A percentile compares a stretch with the other conserved stretches of the same genome.
phyloP scores from a whole-genome alignment of 2,113 vertebrate species.

The Buteo buteo region DNA sequence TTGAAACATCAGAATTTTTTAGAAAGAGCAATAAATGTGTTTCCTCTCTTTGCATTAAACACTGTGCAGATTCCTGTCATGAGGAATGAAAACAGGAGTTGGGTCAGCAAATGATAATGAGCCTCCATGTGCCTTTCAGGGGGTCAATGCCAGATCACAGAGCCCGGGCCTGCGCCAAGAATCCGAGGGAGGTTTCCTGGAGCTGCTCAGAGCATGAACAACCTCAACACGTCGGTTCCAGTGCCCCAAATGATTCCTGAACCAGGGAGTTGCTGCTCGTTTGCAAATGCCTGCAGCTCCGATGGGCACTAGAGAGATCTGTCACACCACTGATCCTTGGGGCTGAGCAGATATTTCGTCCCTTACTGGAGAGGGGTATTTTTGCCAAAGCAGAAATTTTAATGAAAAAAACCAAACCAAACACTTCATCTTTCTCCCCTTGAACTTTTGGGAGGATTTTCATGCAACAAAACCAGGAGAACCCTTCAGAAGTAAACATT shows the following conservation, averaged over 20 bases:
- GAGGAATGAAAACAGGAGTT: conserved; percentile 69
- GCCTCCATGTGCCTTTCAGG: conserved; percentile 25
- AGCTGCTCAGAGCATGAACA: background rate
- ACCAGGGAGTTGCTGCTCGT: background rate
- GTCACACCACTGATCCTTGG: background rate
- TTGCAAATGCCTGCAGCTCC: background rate
- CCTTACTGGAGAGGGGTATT: background rate
- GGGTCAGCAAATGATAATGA: conserved; percentile 61
- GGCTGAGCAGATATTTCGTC: background rate
- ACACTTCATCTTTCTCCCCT: background rate
- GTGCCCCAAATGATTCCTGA: background rate
- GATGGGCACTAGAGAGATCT: background rate
- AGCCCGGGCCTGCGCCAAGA: background rate
- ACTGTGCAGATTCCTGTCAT: conserved; percentile 59
- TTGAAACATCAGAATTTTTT: conserved; percentile 35
- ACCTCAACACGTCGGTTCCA: background rate
- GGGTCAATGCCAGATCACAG: conserved; percentile 66
- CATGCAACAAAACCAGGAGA: background rate
- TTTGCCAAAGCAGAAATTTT: background rate
- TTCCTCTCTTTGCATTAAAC: conserved; percentile 50
- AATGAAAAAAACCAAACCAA: background rate
- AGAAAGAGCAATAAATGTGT: conserved; percentile 59
- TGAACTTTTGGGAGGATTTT: conserved; percentile 18
- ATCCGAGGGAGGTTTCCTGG: conserved; percentile 53
- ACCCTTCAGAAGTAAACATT: conserved; percentile 3